Evolutionary conservation across 2,888 invertebrate genomes (phyloP), one percentile per base, ranked within the genome.

Genomic region (Melolontha melolontha): DNA sequence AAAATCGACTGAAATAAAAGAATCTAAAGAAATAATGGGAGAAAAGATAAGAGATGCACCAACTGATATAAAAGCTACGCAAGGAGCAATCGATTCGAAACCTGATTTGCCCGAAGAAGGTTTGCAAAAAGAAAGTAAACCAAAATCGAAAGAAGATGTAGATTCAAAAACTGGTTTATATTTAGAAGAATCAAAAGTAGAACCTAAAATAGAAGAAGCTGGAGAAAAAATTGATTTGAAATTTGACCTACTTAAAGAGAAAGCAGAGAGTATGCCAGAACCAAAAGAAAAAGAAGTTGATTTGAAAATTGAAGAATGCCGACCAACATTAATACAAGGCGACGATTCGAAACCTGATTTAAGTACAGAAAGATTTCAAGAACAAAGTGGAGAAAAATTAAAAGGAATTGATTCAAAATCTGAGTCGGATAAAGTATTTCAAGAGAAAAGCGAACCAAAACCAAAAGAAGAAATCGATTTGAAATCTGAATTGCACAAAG

Each of bases 1-100:
- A 29, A 29, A 29, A 29, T 29, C 29, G 29, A 6, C 4, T 6
- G 5, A 29, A 29, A 5, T 29, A 29, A 6, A 40, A 27, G n/a
- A 59, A 44, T 14, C 10, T 42, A 8, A 42, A 42, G 27, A 42
- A 41, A 12, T 42, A 42, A 17, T 41, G 5, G 2, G 11, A 11
- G 44, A 17, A 57, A 16, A 10, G 4, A 41, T 22, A 22, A 22
- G 11, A 41, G 59, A 59, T 59, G 14, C 27, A 5, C 14, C 42
- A 29, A 42, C 1, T 17, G 16, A 10, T 8, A 42, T 17, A 51
- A 22, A 12, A 12, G 17, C 16, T 10, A 51, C n/a, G 8, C 22
- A 22, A 51, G 29, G 12, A 51, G 11, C 22, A 51, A 51, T 22
- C 11, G 22, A 34, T 8, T 34, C 34, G 6, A 34, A 34, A 34